Base-by-base conservation (phyloP, 2,888 invertebrate genomes). In the Atherix ibis region DNA sequence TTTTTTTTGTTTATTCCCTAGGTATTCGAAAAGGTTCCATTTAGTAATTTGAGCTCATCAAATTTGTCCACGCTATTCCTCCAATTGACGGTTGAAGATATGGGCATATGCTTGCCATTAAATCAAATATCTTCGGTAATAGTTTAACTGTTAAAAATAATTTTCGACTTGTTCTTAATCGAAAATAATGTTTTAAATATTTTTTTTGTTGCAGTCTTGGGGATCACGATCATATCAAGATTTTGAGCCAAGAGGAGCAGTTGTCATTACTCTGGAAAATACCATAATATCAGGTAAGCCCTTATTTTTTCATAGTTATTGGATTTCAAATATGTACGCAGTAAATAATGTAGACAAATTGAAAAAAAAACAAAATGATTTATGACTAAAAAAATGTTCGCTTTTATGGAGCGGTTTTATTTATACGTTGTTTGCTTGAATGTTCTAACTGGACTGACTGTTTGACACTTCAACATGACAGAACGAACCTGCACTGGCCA, bases 241-340 rank as follows among this genome's bases (percentile, higher is more conserved):
- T 50, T 66, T 68, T 32, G 89, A 88, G 50, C 75, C 76, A 4
- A 73, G 84, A 43, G 87, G 88, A 30, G 95, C 95, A 9, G 84
- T 97, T 18, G 92, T 98, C 8, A 77, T 98, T 15, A 95, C 95
- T 0, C 66, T 98, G 45, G 94, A 95, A 63, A 85, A 82, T 53
- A 95, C 95, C n/a, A 85, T 84, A 50, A 92, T 98, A 49, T 62
- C 60, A 5, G 46, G 46, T 46, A 18, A 25, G 16, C n/a, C n/a
- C n/a, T n/a, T n/a, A n/a, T n/a, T n/a, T n/a, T n/a, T n/a, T n/a
- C n/a, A n/a, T n/a, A n/a, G n/a, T n/a, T n/a, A n/a, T n/a, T n/a
- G n/a, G n/a, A n/a, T n/a, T n/a, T n/a, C n/a, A n/a, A n/a, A n/a
- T n/a, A n/a, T n/a, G n/a, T n/a, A n/a, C n/a, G n/a, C n/a, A n/a